Conservation (phyloP, 1,140 invertebrate species). For the Tetramorium simillimum region DNA sequence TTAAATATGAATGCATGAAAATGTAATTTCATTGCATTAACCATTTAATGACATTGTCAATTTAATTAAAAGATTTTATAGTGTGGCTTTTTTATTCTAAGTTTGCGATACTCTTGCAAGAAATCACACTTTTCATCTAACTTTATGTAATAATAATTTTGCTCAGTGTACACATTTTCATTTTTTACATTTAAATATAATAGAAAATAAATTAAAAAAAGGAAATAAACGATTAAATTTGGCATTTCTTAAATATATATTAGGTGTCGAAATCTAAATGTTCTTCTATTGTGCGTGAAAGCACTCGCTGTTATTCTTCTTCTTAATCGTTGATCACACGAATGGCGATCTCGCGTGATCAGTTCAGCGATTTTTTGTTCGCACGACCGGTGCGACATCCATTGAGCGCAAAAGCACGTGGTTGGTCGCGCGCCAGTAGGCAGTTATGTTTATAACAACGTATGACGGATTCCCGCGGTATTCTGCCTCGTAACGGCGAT, state of each 20-base stretch:
- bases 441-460: conserved; percentile 78
- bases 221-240: neutral
- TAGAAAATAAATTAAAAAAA: neutral
- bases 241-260: neutral
- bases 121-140: neutral
- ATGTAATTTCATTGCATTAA: too few species aligned
- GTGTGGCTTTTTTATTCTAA: too few species aligned
- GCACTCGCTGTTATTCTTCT: neutral
- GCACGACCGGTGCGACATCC: conserved; percentile 34
- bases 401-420: conserved; percentile 76
- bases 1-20: neutral
- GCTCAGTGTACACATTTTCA: too few species aligned
- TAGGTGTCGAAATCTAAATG: neutral
- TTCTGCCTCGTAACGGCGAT: conserved; percentile 73
- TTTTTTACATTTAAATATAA: neutral
- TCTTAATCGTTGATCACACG: neutral
- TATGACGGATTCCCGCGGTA: conserved; percentile 68
- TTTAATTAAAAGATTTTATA: too few species aligned
- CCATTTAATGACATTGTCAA: too few species aligned
- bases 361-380: conserved; percentile 40
- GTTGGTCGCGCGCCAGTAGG: conserved; percentile 71
- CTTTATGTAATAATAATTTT: neutral
- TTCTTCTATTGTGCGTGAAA: neutral
- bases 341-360: neutral
- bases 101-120: neutral